A percentile compares a stretch with the other conserved stretches of the same genome.
Conservation (phyloP, 2,888 invertebrate genomes). For the Eristalinus aeneus region DNA sequence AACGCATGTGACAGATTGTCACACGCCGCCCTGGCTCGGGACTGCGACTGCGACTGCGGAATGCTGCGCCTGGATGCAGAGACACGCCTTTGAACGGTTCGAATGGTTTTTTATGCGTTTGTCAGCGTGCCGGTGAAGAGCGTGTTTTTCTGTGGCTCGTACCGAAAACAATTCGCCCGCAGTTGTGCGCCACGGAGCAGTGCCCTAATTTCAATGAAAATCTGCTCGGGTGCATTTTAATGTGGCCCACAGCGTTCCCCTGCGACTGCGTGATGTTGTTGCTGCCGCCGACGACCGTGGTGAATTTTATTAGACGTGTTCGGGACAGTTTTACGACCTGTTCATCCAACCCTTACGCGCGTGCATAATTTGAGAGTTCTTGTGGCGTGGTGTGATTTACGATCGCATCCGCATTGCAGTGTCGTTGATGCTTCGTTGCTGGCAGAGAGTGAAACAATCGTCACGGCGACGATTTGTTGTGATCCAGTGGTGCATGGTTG, state of each 20-base stretch:
- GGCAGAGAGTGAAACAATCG: neutral
- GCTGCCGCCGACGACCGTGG: neutral
- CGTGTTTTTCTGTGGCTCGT: neutral
- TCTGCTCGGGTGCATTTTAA: neutral
- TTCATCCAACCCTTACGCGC: neutral
- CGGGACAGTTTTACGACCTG: neutral
- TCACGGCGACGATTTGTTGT: neutral
- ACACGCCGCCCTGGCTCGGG: slow-evolving; percentile 50
- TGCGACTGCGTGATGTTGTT: neutral
- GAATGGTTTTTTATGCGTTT: slow-evolving; percentile 12
- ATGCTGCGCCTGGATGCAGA: slow-evolving; percentile 10
- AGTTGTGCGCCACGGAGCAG: slow-evolving; percentile 11
- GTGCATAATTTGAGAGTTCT: neutral
- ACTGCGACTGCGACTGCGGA: slow-evolving; percentile 55
- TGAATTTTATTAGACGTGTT: neutral
- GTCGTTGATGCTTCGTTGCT: neutral
- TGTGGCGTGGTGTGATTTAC: neutral
- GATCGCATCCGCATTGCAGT: neutral
- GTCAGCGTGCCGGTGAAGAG: slow-evolving; percentile 24
- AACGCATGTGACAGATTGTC: slow-evolving; percentile 65
- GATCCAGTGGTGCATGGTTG: neutral
- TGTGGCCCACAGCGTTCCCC: neutral
- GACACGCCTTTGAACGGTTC: slow-evolving; percentile 42
- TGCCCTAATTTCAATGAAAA: slow-evolving; percentile 40
- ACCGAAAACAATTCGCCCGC: slow-evolving; percentile 18